A percentile compares a stretch with the other conserved stretches of the same genome.
Conservation (phyloP, 2,888 invertebrate species). For the Nemotelus nigrinus region DNA sequence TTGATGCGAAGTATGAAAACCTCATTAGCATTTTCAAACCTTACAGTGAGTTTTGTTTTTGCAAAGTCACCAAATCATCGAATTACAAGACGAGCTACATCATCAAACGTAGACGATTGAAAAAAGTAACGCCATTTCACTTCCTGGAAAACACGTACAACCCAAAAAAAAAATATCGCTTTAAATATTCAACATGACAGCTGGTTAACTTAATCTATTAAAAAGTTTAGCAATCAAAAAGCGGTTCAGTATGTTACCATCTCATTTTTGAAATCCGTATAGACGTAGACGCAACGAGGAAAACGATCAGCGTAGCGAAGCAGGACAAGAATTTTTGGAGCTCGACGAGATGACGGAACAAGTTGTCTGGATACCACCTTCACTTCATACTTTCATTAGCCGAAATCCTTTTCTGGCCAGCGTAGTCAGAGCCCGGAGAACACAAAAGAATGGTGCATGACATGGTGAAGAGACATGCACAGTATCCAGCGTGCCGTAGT, state of each 20-base stretch:
- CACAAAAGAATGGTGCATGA: constrained; percentile 3
- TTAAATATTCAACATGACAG: constrained; percentile 45
- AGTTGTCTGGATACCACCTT: constrained; percentile 5
- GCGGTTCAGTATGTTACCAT: constrained; percentile 45
- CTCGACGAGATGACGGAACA: background rate
- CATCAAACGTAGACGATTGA: constrained; percentile 15
- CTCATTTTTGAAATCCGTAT: background rate
- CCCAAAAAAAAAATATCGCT: constrained; percentile 13
- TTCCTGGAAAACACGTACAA: constrained; percentile 42
- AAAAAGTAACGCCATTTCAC: background rate
- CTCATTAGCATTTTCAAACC: constrained; percentile 23
- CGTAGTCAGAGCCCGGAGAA: background rate
- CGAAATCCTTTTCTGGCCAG: constrained; percentile 29
- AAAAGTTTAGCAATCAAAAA: constrained; percentile 49
- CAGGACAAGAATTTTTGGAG: background rate
- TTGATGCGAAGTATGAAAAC: constrained; percentile 36
- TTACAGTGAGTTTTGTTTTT: constrained; percentile 5
- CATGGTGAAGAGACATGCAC: background rate
- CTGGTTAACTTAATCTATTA: constrained; percentile 48
- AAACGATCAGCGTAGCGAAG: background rate
- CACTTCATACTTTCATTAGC: constrained; percentile 30
- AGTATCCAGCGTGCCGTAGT: background rate
- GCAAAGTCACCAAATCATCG: constrained; percentile 15
- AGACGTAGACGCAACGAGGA: background rate
- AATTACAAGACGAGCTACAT: background rate